Evolutionary conservation across 2,113 vertebrate genomes (phyloP).

Genomic region (Vidua macroura): DNA sequence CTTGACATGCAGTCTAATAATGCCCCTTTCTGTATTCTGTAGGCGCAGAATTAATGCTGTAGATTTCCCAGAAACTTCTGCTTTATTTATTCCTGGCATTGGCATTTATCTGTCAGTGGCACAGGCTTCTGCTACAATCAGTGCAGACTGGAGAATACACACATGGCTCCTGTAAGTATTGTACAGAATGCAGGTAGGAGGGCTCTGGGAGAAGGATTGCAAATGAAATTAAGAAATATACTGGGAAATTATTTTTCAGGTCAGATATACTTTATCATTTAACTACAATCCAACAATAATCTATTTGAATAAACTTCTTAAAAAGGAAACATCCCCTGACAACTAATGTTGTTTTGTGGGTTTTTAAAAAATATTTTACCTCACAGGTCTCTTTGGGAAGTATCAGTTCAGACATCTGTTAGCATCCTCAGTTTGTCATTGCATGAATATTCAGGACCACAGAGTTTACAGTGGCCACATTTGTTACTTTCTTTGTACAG

Average conservation of each 20-base stretch:
- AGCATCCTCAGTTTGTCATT: not conserved
- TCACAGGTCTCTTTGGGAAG: not conserved
- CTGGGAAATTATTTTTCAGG: not conserved
- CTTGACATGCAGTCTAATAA: not conserved
- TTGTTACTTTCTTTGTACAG: not conserved
- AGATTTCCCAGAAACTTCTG: conserved; percentile 63
- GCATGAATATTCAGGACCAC: not conserved
- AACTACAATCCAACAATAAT: not conserved
- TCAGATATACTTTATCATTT: not conserved
- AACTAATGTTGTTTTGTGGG: not conserved
- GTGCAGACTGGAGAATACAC: conserved; percentile 49
- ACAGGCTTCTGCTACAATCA: conserved; percentile 50
- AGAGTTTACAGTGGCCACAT: not conserved
- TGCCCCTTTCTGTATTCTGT: conserved; percentile 3
- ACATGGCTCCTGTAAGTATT: conserved; percentile 64
- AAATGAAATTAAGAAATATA: not conserved
- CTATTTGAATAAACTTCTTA: not conserved
- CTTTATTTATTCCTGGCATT: conserved; percentile 59
- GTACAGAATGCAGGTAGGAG: not conserved
- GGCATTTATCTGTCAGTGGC: conserved; percentile 53
- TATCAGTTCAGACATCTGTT: not conserved
- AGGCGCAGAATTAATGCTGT: conserved; percentile 65
- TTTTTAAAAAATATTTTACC: not conserved
- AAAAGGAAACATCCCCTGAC: not conserved
- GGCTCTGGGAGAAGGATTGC: not conserved